Percentiles rank a stretch among this genome's conserved stretches.
Evolutionary conservation across 1,140 invertebrate genomes (phyloP).

Genomic region (Myzus persicae): DNA sequence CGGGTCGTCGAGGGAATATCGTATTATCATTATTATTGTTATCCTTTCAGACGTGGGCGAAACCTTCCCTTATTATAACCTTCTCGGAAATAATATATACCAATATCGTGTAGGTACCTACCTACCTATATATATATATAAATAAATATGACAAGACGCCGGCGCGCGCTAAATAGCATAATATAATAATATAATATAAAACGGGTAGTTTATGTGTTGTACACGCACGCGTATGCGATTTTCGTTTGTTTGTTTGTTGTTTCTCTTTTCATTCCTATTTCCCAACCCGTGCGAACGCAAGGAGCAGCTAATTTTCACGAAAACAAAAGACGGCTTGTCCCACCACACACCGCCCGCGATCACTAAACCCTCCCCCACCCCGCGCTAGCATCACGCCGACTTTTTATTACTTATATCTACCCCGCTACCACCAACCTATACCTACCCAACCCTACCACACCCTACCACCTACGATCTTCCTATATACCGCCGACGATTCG

Average conservation of each 20-base stretch:
- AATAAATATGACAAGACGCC: not conserved
- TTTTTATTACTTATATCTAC: not conserved
- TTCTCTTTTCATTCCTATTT: not conserved
- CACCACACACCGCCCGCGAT: too few species aligned
- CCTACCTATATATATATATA: too few species aligned
- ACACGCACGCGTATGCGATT: not conserved
- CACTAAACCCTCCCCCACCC: too few species aligned
- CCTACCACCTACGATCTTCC: not conserved
- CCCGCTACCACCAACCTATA: too few species aligned
- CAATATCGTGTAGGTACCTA: not conserved
- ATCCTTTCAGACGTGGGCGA: conserved; percentile 35
- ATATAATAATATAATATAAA: conserved; percentile 5
- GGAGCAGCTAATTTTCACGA: conserved; percentile 8
- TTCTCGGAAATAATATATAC: conserved; percentile 29
- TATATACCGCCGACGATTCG: not conserved
- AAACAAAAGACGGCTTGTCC: not conserved
- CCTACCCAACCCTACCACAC: too few species aligned
- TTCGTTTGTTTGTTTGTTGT: not conserved
- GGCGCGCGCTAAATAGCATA: not conserved
- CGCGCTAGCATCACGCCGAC: too few species aligned
- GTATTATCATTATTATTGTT: conserved; percentile 4
- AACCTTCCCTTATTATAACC: conserved; percentile 22
- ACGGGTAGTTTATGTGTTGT: not conserved
- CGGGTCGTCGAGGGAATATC: not conserved
- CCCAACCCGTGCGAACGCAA: not conserved